Evolutionary conservation across 2,113 vertebrate genomes (phyloP), one percentile per base, ranked within the genome.

Genomic region (Silurus asotus): DNA sequence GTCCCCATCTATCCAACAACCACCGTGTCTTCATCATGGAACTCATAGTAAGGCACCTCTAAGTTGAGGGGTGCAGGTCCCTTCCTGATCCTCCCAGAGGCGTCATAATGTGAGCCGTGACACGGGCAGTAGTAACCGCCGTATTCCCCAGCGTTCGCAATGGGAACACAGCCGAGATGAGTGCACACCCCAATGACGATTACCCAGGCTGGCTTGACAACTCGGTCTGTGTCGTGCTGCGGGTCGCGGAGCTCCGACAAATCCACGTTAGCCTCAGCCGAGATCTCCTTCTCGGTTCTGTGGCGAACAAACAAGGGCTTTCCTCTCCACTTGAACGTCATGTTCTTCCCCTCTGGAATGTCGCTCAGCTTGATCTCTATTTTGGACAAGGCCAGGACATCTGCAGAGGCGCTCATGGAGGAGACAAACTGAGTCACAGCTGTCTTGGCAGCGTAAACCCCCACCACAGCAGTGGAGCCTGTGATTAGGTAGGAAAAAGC

Each of bases 51-150:
- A 0, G 97, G 97, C 88, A 99, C 96, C 91, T 99, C 97, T 2
- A 99, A 95, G 89, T 99, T 99, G 64, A 95, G 90, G 0, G 97
- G 97, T 3, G 97, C 96, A 0, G 97, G 97, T 45, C 97, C 97
- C 92, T 96, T 98, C 84, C 97, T 94, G 91, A 98, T 97, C 91
- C 97, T 95, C 87, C 97, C 97, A 23, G 96, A 98, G 0, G 96
- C 95, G 0, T 99, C 97, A 0, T 98, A 99, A 92, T 98, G 97
- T 45, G 97, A 99, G 79, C 97, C 97, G 1, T 99, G 98, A 92
- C 97, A 99, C 9, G 97, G 97, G 91, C 97, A 99, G 91, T 97
- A 98, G 91, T 97, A 98, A 6, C 96, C 97, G 0, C 96, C 97
- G 1, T 78, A 99, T 65, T 98, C 97, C 14, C 97, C 97, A 0